phyloP scores from a whole-genome alignment of 2,113 vertebrate species.

The Pogona vitticeps region DNA sequence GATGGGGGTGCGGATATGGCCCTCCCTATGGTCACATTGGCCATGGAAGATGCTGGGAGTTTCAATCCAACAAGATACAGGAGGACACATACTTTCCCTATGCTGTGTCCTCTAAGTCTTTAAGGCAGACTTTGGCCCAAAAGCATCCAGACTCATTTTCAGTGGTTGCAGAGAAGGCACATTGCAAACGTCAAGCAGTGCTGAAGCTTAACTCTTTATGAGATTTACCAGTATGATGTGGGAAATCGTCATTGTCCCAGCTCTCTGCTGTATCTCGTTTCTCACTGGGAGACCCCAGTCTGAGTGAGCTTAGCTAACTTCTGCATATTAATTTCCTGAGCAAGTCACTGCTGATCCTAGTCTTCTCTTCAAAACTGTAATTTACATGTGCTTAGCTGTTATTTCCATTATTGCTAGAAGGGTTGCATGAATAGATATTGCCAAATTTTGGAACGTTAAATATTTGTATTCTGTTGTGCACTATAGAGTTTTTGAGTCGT shows the following conservation, averaged over 20 bases:
- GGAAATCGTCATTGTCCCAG: neutral
- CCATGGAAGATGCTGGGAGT: no score
- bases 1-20: no score
- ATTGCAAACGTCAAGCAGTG: neutral
- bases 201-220: neutral
- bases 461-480: neutral
- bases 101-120: neutral
- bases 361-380: neutral
- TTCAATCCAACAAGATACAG: no score
- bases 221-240: neutral
- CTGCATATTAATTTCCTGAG: conserved; percentile 6
- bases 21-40: no score
- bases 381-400: conserved; percentile 4
- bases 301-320: neutral
- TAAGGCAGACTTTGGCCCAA: neutral
- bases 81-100: neutral
- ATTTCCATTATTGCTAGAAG: neutral
- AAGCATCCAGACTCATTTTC: neutral
- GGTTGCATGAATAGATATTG: neutral
- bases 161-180: neutral
- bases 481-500: neutral
- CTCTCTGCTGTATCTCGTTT: neutral
- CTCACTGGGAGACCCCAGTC: neutral
- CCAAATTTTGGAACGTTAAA: conserved; percentile 7
- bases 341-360: neutral